Percentiles rank a stretch among this genome's conserved stretches.
Evolutionary conservation across 2,797 vertebrate genomes (phyloP).

Genomic region (Lateolabrax maculatus): DNA sequence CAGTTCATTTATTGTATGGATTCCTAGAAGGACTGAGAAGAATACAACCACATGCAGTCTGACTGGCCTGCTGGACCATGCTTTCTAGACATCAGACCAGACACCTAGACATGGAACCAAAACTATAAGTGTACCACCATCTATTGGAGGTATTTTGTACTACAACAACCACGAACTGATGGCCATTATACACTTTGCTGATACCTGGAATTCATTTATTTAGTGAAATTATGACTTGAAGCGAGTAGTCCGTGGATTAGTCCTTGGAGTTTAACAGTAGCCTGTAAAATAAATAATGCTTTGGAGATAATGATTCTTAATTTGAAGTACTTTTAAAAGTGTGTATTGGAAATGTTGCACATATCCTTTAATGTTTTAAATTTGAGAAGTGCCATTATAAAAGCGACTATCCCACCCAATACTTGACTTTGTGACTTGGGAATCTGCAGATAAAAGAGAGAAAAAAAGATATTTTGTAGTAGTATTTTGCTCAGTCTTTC

Average conservation of each 20-base stretch:
- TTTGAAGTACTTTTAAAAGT: background rate
- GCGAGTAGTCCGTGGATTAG: background rate
- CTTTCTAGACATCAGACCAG: constrained; percentile 61
- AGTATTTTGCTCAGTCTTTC: background rate
- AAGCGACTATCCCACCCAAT: background rate
- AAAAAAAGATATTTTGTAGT: too few species aligned
- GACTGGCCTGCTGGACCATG: constrained; percentile 57
- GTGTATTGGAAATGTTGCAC: background rate
- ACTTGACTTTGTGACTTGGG: background rate
- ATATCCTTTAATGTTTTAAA: background rate
- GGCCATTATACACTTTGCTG: background rate
- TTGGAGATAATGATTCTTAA: background rate
- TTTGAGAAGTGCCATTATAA: background rate
- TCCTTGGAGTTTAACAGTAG: background rate
- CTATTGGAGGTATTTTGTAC: constrained; percentile 59
- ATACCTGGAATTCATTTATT: background rate
- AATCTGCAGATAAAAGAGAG: too few species aligned
- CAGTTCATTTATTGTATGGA: background rate
- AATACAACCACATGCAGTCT: constrained; percentile 1
- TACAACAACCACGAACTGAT: constrained; percentile 26
- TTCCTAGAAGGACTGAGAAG: constrained; percentile 25
- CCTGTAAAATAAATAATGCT: background rate
- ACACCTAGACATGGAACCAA: background rate
- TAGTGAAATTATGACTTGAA: background rate
- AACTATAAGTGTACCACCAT: constrained; percentile 49